Percentiles rank a stretch among this genome's conserved stretches.
Evolutionary conservation across 2,888 invertebrate species (phyloP).

Genomic region (Branchipolynoe longqiensis): DNA sequence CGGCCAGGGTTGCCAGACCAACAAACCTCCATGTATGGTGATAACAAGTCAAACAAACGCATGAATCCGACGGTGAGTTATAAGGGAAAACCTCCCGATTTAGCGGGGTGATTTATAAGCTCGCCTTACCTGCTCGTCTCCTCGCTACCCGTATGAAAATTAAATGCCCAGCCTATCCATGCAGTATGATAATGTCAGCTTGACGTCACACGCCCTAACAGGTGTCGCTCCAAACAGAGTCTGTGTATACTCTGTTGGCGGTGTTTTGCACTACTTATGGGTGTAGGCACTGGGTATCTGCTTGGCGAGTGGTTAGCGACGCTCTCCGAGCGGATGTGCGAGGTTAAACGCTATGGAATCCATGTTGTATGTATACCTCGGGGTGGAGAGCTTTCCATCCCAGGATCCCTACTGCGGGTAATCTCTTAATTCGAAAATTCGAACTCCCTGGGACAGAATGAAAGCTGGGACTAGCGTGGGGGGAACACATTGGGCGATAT

Average conservation of each 20-base stretch:
- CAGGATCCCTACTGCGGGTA: too few relatives aligned
- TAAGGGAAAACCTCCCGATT: neutral
- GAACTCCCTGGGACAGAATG: too few relatives aligned
- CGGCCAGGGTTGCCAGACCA: too few relatives aligned
- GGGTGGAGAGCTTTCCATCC: neutral
- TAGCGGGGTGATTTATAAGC: neutral
- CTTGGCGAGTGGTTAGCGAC: neutral
- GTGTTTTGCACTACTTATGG: neutral
- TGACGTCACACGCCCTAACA: slow-evolving; percentile 19
- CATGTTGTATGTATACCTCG: neutral
- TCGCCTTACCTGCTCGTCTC: slow-evolving; percentile 21
- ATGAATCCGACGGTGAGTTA: too few relatives aligned
- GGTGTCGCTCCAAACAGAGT: neutral
- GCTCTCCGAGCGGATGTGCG: neutral
- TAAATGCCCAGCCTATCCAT: slow-evolving; percentile 40
- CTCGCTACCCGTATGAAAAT: slow-evolving; percentile 46
- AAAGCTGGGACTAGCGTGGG: too few relatives aligned
- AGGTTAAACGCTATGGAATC: neutral
- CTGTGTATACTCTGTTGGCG: too few relatives aligned
- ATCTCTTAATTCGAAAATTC: too few relatives aligned
- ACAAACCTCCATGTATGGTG: too few relatives aligned
- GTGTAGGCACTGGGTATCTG: neutral
- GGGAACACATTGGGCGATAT: slow-evolving; percentile 6
- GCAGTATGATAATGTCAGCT: slow-evolving; percentile 3
- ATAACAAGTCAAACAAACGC: too few relatives aligned